A percentile compares a stretch with the other conserved stretches of the same genome.
Conservation (phyloP, 2,113 vertebrate species). For the Oncorhynchus tshawytscha region DNA sequence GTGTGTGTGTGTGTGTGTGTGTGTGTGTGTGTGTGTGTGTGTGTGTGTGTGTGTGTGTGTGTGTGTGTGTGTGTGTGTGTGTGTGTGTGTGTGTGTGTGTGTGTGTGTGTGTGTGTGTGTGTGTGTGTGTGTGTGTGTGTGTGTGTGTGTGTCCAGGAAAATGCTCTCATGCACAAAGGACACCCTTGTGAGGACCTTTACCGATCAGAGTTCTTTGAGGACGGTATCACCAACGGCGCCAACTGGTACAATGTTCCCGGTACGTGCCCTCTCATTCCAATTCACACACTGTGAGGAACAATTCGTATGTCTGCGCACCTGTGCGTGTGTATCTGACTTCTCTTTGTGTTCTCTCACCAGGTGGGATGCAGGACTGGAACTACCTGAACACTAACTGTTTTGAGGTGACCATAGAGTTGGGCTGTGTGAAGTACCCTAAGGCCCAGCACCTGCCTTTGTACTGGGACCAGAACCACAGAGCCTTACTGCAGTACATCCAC, state of each 20-base stretch:
- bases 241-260: constrained; percentile 94
- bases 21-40: constrained; percentile 16
- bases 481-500: constrained; percentile 90
- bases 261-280: constrained; percentile 54
- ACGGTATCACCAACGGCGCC: constrained; percentile 97
- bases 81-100: constrained; percentile 16
- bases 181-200: constrained; percentile 85
- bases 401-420: constrained; percentile 95
- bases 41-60: constrained; percentile 16
- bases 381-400: constrained; percentile 97
- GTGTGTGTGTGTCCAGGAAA: constrained; percentile 75
- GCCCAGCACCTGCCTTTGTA: constrained; percentile 83
- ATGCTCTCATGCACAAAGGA: constrained; percentile 87
- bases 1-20: constrained; percentile 16
- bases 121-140: constrained; percentile 20
- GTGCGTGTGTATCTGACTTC: not conserved
- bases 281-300: not conserved
- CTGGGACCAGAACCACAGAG: constrained; percentile 87
- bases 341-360: constrained; percentile 59
- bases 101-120: constrained; percentile 16
- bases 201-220: constrained; percentile 82
- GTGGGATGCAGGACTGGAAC: constrained; percentile 99
- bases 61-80: constrained; percentile 16
- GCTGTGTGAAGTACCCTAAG: constrained; percentile 89
- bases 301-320: not conserved